Conservation (phyloP, 2,113 vertebrate species). For the Saguinus imperator region DNA sequence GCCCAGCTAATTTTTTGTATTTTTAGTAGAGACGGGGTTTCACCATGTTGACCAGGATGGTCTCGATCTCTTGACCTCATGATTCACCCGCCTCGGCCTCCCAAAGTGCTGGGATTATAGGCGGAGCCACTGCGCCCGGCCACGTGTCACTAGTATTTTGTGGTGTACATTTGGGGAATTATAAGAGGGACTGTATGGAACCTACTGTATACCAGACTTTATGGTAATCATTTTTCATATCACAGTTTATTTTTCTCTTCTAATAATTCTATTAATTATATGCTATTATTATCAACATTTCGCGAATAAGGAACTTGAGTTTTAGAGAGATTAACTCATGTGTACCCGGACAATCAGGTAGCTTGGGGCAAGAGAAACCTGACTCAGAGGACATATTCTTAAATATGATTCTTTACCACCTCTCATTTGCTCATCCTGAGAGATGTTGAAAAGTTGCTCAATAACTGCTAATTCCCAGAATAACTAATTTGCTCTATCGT, state of each 20-base stretch:
- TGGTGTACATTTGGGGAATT: neutral
- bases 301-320: neutral
- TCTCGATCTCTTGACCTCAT: no score
- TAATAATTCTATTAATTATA: neutral
- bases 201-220: neutral
- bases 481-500: neutral
- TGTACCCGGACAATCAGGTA: neutral
- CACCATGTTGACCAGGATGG: no score
- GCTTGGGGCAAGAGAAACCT: neutral
- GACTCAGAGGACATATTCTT: neutral
- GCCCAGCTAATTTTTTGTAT: no score
- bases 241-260: neutral
- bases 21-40: no score
- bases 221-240: neutral
- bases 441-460: neutral
- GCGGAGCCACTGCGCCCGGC: no score
- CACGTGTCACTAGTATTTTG: neutral
- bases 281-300: neutral
- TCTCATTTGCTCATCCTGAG: neutral
- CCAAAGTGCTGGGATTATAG: no score
- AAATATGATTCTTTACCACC: neutral
- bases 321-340: neutral
- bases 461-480: constrained; percentile 18
- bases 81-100: no score
- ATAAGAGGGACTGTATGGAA: neutral